Conservation (phyloP, 1,140 invertebrate species). For the Pseudobourletiella spinata region DNA sequence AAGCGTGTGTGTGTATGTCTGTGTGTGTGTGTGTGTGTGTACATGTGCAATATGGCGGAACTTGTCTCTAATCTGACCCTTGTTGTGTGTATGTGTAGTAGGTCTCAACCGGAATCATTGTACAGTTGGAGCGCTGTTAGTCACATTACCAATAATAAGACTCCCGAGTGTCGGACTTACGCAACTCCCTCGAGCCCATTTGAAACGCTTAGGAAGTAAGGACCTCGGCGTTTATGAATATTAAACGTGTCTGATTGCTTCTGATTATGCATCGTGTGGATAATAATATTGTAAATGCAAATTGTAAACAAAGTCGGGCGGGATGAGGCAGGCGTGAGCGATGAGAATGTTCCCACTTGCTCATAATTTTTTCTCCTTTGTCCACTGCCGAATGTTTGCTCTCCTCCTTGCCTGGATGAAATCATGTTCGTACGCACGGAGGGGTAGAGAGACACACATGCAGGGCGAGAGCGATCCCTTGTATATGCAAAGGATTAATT, state of each 20-base stretch:
- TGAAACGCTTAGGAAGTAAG: background rate
- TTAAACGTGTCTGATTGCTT: conserved; percentile 14
- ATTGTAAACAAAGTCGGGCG: conserved; percentile 10
- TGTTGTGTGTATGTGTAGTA: no score
- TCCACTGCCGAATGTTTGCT: background rate
- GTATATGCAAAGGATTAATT: no score
- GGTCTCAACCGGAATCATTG: no score
- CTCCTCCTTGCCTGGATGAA: background rate
- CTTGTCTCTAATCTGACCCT: no score
- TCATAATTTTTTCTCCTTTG: background rate
- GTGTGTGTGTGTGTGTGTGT: background rate
- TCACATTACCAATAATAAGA: no score
- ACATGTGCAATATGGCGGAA: no score
- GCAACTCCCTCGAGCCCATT: no score
- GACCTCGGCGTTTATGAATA: conserved; percentile 14
- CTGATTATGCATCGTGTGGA: conserved; percentile 1
- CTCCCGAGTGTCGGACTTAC: no score
- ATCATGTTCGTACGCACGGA: background rate
- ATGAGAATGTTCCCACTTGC: conserved; percentile 26
- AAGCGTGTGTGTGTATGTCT: background rate
- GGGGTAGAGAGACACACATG: no score
- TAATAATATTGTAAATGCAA: conserved; percentile 6
- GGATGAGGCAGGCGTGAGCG: conserved; percentile 12
- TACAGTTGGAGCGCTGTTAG: no score
- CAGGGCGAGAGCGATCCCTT: no score